phyloP scores from a whole-genome alignment of 2,797 vertebrate genomes.

The Peromyscus eremicus region DNA sequence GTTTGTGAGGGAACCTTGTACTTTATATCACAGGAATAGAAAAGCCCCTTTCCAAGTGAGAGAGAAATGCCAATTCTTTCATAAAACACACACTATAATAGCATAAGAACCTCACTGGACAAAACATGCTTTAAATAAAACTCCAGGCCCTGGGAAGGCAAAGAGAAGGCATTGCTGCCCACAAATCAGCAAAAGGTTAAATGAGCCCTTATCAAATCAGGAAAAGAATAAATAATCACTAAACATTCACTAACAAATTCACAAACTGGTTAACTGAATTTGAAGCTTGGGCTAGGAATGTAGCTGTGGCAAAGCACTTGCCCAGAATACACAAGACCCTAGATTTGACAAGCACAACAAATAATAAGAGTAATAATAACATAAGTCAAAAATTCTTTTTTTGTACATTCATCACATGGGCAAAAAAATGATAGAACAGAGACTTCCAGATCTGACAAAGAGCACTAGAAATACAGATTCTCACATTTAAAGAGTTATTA shows the following conservation, averaged over 20 bases:
- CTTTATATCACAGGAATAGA: not conserved
- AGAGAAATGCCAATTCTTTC: slow-evolving; percentile 45
- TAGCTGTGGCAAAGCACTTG: not conserved
- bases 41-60: slow-evolving; percentile 4
- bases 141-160: not conserved
- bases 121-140: slow-evolving; percentile 48
- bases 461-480: slow-evolving; percentile 23
- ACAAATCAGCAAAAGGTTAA: slow-evolving; percentile 9
- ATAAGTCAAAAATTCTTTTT: not conserved
- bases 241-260: slow-evolving; percentile 20
- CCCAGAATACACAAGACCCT: not conserved
- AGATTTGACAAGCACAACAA: not conserved
- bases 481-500: not conserved
- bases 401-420: not conserved
- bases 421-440: slow-evolving; percentile 42
- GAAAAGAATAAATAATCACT: slow-evolving; percentile 7
- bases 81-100: slow-evolving; percentile 34
- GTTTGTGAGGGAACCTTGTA: not conserved
- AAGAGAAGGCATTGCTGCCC: not conserved
- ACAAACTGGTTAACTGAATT: not conserved
- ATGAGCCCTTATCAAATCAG: not conserved
- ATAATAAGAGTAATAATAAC: not conserved
- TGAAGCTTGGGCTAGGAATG: not conserved
- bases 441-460: slow-evolving; percentile 17
- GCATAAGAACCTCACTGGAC: not conserved